phyloP scores from a whole-genome alignment of 23 tunicate genomes.

The Phallusia fumigata region DNA sequence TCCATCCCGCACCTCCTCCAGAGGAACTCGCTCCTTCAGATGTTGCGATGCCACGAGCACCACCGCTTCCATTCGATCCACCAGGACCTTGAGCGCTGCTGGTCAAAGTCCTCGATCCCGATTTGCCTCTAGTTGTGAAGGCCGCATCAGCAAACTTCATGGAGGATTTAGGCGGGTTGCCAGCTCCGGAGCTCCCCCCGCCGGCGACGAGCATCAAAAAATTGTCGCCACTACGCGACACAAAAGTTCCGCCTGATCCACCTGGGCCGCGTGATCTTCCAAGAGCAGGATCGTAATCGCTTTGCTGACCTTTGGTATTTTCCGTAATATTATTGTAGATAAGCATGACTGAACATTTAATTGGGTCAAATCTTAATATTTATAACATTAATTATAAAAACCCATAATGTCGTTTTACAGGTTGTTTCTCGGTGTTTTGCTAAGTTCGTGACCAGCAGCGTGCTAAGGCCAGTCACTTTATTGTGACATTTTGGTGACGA shows the following conservation, averaged over 20 bases:
- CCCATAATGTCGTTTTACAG: no score
- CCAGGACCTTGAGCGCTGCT: conserved; percentile 19
- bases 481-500: no score
- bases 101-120: conserved; percentile 35
- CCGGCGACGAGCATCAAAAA: conserved; percentile 77
- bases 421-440: no score
- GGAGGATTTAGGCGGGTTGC: conserved; percentile 18
- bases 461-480: no score
- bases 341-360: no score
- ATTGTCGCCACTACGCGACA: conserved; percentile 39
- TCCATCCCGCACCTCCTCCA: conserved; percentile 88
- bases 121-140: conserved; percentile 38
- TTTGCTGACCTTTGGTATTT: conserved; percentile 56
- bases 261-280: conserved; percentile 42
- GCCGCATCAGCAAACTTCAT: conserved; percentile 62
- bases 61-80: conserved; percentile 58
- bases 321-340: no score
- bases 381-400: no score
- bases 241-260: conserved; percentile 89
- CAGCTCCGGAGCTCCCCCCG: conserved; percentile 88
- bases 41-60: conserved; percentile 23
- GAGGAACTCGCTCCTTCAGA: conserved; percentile 31
- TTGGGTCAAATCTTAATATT: no score
- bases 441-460: no score
- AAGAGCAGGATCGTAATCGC: conserved; percentile 33